These are phyloP conservation scores for Pseudomyrmex flavicornis DNA, from an alignment of 1,140 invertebrate genomes.

Conservation along the genomic window DNA sequence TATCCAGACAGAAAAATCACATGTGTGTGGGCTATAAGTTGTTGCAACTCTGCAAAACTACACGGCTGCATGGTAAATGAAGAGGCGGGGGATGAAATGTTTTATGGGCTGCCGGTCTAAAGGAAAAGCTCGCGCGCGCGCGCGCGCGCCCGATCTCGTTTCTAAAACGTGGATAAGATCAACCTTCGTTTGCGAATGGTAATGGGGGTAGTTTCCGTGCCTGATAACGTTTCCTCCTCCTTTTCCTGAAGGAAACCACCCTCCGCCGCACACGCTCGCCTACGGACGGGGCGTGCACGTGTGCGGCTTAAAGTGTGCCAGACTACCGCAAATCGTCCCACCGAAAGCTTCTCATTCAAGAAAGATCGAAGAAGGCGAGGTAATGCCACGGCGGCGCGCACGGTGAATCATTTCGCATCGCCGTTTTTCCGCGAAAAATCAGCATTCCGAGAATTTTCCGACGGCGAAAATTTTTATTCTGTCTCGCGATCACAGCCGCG, in stretches of 20 bases:
- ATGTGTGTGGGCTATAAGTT: not conserved
- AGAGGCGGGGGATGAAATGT: not conserved
- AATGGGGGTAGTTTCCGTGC: slow-evolving; percentile 62
- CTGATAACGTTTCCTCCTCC: slow-evolving; percentile 68
- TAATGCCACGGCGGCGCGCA: slow-evolving; percentile 22
- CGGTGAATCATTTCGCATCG: slow-evolving; percentile 16
- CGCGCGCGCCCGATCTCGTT: not conserved
- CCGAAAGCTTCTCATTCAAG: slow-evolving; percentile 34
- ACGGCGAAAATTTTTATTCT: slow-evolving; percentile 26
- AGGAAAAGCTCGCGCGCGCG: slow-evolving; percentile 32
- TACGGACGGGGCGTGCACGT: not conserved
- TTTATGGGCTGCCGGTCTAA: not conserved
- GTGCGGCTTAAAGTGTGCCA: slow-evolving; percentile 15
- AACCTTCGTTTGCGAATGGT: slow-evolving; percentile 65
- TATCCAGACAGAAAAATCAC: not conserved
- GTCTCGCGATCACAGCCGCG: not conserved
- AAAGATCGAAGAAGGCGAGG: slow-evolving; percentile 1
- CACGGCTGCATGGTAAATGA: no score
- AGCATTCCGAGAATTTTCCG: slow-evolving; percentile 54
- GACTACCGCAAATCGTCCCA: slow-evolving; percentile 55
- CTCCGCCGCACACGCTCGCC: not conserved
- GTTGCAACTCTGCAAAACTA: not conserved
- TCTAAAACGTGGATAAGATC: slow-evolving; percentile 62
- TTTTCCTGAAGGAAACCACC: not conserved
- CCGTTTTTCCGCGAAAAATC: slow-evolving; percentile 4